These are phyloP conservation scores for Nebria ingens DNA, from an alignment of 1,140 invertebrate species.

Conservation along the genomic window DNA sequence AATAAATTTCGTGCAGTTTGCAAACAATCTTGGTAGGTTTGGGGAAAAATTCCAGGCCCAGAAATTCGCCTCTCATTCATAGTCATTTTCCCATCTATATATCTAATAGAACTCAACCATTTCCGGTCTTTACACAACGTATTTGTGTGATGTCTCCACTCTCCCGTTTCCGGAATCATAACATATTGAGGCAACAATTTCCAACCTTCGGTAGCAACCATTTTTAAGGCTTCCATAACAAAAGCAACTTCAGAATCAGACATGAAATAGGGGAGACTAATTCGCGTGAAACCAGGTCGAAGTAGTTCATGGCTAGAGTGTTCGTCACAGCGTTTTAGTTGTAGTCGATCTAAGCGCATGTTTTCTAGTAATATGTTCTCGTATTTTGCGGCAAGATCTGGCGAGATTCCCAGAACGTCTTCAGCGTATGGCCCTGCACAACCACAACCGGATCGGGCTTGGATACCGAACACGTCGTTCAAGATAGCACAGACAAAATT, in stretches of 20 bases:
- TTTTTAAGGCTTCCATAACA: conserved; percentile 72
- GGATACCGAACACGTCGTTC: conserved; percentile 88
- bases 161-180: conserved; percentile 75
- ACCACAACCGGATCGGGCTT: conserved; percentile 75
- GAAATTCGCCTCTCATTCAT: conserved; percentile 56
- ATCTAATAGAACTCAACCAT: conserved; percentile 69
- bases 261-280: conserved; percentile 81
- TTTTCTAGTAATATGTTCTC: conserved; percentile 66
- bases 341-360: conserved; percentile 47
- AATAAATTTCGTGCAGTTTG: conserved; percentile 70
- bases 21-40: conserved; percentile 63
- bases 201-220: conserved; percentile 83
- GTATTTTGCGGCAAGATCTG: conserved; percentile 61
- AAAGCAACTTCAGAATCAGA: conserved; percentile 69
- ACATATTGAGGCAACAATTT: conserved; percentile 80
- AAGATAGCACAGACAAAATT: conserved; percentile 81
- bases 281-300: conserved; percentile 74
- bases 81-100: conserved; percentile 65
- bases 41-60: conserved; percentile 55
- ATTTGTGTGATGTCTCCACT: conserved; percentile 79
- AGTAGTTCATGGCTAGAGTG: conserved; percentile 61
- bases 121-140: conserved; percentile 69
- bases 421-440: conserved; percentile 77
- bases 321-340: conserved; percentile 46
- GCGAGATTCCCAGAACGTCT: conserved; percentile 73